Evolutionary conservation across 2,888 invertebrate species (phyloP).

Genomic region (Zygothrica quintamaculata): DNA sequence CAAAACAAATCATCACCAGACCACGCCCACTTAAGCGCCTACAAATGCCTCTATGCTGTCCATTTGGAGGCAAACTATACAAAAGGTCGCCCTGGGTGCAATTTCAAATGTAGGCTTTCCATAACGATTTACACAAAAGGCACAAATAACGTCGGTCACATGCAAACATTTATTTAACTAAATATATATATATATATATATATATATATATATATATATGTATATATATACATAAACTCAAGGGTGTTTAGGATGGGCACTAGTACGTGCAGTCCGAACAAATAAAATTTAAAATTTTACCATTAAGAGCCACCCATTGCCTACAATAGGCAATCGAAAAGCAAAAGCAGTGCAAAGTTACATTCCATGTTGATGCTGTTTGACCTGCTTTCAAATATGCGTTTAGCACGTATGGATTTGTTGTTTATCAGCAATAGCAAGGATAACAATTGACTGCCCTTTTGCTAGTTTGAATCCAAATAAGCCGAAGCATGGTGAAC

Average conservation of each 20-base stretch:
- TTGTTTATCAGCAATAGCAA: conserved; percentile 28
- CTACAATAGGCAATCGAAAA: conserved; percentile 54
- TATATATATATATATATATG: no score
- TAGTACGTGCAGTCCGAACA: conserved; percentile 40
- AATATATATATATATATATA: conserved; percentile 7
- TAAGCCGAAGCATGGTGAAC: neutral
- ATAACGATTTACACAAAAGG: conserved; percentile 68
- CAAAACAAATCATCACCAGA: conserved; percentile 58
- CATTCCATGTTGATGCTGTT: conserved; percentile 19
- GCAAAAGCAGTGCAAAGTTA: conserved; percentile 42
- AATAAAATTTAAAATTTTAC: conserved; percentile 72
- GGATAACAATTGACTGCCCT: conserved; percentile 32
- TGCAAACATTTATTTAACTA: no score
- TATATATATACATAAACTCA: neutral
- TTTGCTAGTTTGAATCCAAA: conserved; percentile 3
- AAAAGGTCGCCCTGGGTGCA: conserved; percentile 70
- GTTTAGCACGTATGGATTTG: conserved; percentile 56
- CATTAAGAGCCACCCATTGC: conserved; percentile 59
- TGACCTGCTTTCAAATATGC: conserved; percentile 46
- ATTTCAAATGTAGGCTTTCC: conserved; percentile 73
- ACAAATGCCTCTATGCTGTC: conserved; percentile 40
- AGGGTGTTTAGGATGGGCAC: conserved; percentile 1
- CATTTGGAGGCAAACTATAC: conserved; percentile 60
- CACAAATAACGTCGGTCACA: conserved; percentile 26
- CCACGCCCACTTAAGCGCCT: conserved; percentile 15